Conservation (phyloP, 1,140 invertebrate genomes). For the Physella acuta region DNA sequence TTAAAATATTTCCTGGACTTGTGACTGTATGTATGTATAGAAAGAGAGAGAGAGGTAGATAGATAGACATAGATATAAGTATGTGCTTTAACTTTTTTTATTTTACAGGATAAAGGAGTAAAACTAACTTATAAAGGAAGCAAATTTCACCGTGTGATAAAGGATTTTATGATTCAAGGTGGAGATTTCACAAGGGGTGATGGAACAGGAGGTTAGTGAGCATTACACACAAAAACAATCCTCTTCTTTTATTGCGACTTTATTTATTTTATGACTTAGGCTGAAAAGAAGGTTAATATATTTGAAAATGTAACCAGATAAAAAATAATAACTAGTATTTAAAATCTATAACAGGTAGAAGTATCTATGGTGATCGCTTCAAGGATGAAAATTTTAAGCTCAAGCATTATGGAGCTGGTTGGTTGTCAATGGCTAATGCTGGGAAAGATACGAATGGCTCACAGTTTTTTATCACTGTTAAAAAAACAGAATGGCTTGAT, state of each 20-base stretch:
- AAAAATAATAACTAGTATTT: no score
- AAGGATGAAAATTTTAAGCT: constrained; percentile 96
- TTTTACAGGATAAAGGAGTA: constrained; percentile 31
- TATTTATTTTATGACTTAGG: no score
- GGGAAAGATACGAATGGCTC: constrained; percentile 91
- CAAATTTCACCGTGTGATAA: constrained; percentile 59
- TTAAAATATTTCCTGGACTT: no score
- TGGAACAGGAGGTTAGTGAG: constrained; percentile 56
- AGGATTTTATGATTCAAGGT: constrained; percentile 61
- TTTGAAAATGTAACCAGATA: constrained; percentile 64
- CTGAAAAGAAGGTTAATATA: no score
- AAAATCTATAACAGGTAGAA: constrained; percentile 75
- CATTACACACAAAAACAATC: no score
- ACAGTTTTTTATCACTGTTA: constrained; percentile 97
- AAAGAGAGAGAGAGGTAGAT: no score
- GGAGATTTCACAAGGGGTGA: constrained; percentile 56
- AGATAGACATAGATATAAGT: neutral
- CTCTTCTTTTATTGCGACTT: no score
- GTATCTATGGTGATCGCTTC: constrained; percentile 92
- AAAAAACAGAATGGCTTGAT: constrained; percentile 93
- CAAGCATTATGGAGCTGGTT: constrained; percentile 83
- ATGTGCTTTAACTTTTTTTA: neutral
- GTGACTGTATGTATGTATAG: no score
- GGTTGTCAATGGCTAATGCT: constrained; percentile 94
- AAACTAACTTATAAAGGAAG: constrained; percentile 55